Percentiles rank a stretch among this genome's conserved stretches.
Conservation (phyloP, 2,888 invertebrate species). For the Tetragnatha montana region DNA sequence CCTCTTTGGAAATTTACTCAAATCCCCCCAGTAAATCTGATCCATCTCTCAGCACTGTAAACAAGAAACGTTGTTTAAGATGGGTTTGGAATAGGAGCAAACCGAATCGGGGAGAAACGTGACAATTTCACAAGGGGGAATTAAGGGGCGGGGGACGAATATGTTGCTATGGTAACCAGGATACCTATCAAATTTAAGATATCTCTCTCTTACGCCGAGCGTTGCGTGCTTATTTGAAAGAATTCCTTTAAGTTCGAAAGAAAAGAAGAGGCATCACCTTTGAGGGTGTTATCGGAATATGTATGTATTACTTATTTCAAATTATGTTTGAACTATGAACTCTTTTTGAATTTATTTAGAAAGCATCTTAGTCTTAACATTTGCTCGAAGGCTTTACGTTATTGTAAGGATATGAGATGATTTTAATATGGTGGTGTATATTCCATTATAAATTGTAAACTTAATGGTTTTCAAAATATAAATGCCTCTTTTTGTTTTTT, state of each 20-base stretch:
- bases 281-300: background rate
- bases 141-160: background rate
- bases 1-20: background rate
- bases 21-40: slow-evolving; percentile 30
- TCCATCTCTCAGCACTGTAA: background rate
- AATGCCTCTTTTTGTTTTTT: too few relatives aligned
- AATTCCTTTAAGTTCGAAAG: background rate
- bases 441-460: too few relatives aligned
- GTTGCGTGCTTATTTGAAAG: slow-evolving; percentile 15
- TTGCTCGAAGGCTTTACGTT: too few relatives aligned
- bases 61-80: background rate
- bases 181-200: slow-evolving; percentile 28
- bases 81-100: slow-evolving; percentile 14
- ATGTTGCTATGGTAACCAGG: slow-evolving; percentile 27
- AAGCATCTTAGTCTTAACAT: too few relatives aligned
- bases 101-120: background rate
- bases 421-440: too few relatives aligned
- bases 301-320: background rate
- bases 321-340: background rate
- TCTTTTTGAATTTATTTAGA: too few relatives aligned
- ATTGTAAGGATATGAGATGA: too few relatives aligned
- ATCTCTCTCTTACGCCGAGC: slow-evolving; percentile 19
- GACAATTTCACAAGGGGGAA: slow-evolving; percentile 25
- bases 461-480: too few relatives aligned
- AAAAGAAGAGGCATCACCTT: background rate